Evolutionary conservation across 2,113 vertebrate species (phyloP).

Genomic region (Tetraodon nigroviridis): DNA sequence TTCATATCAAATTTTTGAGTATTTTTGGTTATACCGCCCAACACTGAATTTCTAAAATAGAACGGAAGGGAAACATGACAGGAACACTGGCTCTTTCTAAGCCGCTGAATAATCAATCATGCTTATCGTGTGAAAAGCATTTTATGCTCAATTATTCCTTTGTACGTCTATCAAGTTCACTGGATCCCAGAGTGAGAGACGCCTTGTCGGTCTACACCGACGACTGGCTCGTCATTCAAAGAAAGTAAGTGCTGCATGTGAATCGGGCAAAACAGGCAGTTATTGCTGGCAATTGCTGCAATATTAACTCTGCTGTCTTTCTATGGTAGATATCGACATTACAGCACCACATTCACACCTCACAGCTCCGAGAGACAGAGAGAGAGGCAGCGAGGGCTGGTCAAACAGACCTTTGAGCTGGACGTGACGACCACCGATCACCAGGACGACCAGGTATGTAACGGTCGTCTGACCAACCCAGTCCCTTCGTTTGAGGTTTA

Average conservation of each 20-base stretch:
- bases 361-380: slow-evolving; percentile 79
- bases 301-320: neutral
- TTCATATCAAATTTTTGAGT: no score
- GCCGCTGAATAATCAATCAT: slow-evolving; percentile 25
- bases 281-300: slow-evolving; percentile 7
- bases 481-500: slow-evolving; percentile 3
- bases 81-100: slow-evolving; percentile 43
- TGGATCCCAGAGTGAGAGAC: slow-evolving; percentile 83
- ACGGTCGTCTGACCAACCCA: neutral
- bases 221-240: slow-evolving; percentile 85
- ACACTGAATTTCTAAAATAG: slow-evolving; percentile 17
- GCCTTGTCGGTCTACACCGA: slow-evolving; percentile 85
- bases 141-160: slow-evolving; percentile 56
- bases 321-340: slow-evolving; percentile 76
- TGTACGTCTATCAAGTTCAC: slow-evolving; percentile 70
- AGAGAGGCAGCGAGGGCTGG: slow-evolving; percentile 80
- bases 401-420: slow-evolving; percentile 84
- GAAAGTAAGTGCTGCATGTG: slow-evolving; percentile 75
- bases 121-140: slow-evolving; percentile 45
- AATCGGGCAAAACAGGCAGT: slow-evolving; percentile 16
- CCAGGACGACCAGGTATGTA: slow-evolving; percentile 79
- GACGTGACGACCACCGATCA: slow-evolving; percentile 75
- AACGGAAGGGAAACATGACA: slow-evolving; percentile 24
- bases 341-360: slow-evolving; percentile 76
- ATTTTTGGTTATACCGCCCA: no score